Percentiles rank a stretch among this genome's conserved stretches.
Evolutionary conservation across 1,140 invertebrate species (phyloP).

Genomic region (Argopecten irradians): DNA sequence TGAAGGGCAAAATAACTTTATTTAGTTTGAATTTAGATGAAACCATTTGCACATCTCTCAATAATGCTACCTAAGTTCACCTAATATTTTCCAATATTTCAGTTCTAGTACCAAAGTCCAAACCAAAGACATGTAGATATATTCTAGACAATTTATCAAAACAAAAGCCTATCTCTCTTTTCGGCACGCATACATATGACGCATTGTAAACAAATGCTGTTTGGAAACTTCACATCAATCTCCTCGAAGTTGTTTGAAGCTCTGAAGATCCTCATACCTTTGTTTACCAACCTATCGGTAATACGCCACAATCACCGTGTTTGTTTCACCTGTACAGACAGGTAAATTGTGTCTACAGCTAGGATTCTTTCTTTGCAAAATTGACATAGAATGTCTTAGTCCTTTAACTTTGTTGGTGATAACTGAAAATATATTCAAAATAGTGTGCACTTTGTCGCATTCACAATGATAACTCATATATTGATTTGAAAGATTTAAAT

Average conservation of each 20-base stretch:
- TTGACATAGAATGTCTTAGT: too few species aligned
- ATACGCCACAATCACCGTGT: not conserved
- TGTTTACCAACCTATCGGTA: not conserved
- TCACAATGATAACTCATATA: too few species aligned
- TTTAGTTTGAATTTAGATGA: too few species aligned
- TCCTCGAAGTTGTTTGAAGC: not conserved
- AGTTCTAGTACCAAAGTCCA: not conserved
- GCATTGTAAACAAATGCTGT: not conserved
- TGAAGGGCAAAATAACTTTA: too few species aligned
- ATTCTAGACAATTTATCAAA: not conserved
- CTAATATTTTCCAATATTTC: not conserved
- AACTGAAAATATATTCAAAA: too few species aligned
- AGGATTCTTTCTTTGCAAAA: too few species aligned
- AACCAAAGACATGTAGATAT: not conserved
- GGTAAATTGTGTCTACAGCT: too few species aligned
- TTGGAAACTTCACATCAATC: not conserved
- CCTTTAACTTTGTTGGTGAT: too few species aligned
- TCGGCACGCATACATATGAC: not conserved
- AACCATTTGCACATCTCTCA: too few species aligned
- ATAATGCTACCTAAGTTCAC: not conserved
- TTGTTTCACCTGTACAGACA: not conserved
- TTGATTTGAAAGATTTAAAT: too few species aligned
- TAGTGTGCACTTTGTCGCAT: too few species aligned
- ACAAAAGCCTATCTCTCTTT: not conserved
- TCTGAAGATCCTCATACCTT: not conserved